phyloP scores from a whole-genome alignment of 2,888 invertebrate species.

The Heliconius hortense region DNA sequence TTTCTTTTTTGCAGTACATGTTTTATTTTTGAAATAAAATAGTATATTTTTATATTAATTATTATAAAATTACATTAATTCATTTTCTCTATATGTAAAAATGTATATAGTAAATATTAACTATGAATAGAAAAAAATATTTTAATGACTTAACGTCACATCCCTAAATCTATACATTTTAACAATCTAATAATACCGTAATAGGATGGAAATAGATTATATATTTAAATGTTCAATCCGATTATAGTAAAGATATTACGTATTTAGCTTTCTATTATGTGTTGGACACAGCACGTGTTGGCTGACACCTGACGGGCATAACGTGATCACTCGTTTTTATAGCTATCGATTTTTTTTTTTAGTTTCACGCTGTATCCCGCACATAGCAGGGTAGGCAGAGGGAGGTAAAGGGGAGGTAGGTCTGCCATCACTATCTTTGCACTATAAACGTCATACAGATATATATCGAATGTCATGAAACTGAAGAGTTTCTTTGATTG shows the following conservation, averaged over 20 bases:
- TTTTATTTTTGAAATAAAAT: background rate
- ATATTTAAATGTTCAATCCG: conserved; percentile 5
- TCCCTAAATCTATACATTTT: background rate
- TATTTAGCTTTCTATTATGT: background rate
- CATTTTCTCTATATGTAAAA: too few relatives aligned
- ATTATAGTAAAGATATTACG: conserved; percentile 7
- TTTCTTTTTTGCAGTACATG: too few relatives aligned
- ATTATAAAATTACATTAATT: too few relatives aligned
- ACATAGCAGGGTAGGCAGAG: too few relatives aligned
- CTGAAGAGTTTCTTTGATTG: too few relatives aligned
- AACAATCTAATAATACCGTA: background rate
- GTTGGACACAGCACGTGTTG: background rate
- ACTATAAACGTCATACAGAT: background rate
- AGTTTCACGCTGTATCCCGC: too few relatives aligned
- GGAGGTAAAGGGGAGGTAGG: too few relatives aligned
- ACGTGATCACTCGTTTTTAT: background rate
- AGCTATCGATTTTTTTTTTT: too few relatives aligned
- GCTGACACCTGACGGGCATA: background rate
- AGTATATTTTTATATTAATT: background rate
- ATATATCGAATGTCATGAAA: too few relatives aligned
- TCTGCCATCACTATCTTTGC: background rate
- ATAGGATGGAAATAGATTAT: conserved; percentile 6
- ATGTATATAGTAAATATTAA: too few relatives aligned
- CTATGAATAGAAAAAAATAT: too few relatives aligned
- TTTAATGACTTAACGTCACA: background rate